Conservation (phyloP, 2,113 vertebrate genomes). For the Pseudopodoces humilis region DNA sequence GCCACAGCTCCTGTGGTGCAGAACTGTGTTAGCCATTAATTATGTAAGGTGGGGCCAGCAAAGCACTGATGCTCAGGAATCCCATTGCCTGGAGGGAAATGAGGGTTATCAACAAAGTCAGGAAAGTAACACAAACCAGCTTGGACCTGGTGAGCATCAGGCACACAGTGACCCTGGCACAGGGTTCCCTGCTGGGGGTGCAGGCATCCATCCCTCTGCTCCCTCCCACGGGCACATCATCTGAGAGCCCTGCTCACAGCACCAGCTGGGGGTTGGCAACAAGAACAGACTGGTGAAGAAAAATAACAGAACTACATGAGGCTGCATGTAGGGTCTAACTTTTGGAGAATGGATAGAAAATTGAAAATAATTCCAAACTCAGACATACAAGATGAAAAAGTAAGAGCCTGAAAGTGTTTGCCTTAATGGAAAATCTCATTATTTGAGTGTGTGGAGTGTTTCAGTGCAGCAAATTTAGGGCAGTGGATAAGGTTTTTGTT, state of each 20-base stretch:
- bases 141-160: neutral
- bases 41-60: neutral
- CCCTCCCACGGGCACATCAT: accelerated
- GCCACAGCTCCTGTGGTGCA: neutral
- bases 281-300: neutral
- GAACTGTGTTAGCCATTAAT: neutral
- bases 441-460: neutral
- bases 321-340: neutral
- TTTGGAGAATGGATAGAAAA: neutral
- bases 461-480: neutral
- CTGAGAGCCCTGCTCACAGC: neutral
- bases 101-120: neutral
- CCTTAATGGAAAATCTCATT: neutral
- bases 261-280: accelerated
- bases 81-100: neutral
- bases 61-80: neutral
- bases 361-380: neutral
- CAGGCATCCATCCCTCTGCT: neutral
- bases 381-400: neutral
- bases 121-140: neutral
- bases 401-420: neutral
- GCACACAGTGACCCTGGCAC: neutral
- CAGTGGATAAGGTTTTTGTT: neutral
- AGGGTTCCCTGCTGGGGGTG: neutral
- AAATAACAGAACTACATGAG: neutral